Conservation (phyloP, 2,888 invertebrate species). For the Machimus rusticus region DNA sequence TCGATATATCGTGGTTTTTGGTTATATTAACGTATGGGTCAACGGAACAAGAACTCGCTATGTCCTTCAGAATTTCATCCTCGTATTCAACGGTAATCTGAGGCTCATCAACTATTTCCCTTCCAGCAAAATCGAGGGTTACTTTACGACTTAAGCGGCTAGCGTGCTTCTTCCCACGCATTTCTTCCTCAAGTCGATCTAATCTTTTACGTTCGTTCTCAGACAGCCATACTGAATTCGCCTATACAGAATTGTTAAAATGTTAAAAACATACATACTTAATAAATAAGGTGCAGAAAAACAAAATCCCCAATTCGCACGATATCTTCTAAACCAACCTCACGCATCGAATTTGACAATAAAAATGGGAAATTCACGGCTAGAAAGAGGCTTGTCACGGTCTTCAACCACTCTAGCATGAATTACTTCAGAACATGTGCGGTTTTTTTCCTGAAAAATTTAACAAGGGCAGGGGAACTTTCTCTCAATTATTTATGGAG, state of each 20-base stretch:
- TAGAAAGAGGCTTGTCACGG: no score
- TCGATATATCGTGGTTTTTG: slow-evolving; percentile 43
- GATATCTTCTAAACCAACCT: no score
- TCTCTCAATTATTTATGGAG: no score
- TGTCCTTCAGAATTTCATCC: slow-evolving; percentile 60
- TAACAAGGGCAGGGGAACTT: no score
- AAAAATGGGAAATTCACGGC: no score
- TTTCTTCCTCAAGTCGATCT: slow-evolving; percentile 71
- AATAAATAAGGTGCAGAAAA: no score
- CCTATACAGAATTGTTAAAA: slow-evolving; percentile 51
- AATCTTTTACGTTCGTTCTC: slow-evolving; percentile 73
- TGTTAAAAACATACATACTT: background rate
- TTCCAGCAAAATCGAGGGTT: slow-evolving; percentile 80
- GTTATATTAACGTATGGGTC: slow-evolving; percentile 52
- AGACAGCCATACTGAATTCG: slow-evolving; percentile 83
- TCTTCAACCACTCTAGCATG: no score
- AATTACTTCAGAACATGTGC: no score
- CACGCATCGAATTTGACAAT: no score
- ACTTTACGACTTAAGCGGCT: slow-evolving; percentile 74
- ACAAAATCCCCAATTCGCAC: no score
- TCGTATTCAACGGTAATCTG: slow-evolving; percentile 59
- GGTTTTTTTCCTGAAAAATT: no score
- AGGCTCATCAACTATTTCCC: slow-evolving; percentile 65
- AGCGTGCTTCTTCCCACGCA: slow-evolving; percentile 73
- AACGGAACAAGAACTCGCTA: slow-evolving; percentile 55